Base-by-base conservation (phyloP, 2,888 invertebrate species). In the Tortrix viridana region DNA sequence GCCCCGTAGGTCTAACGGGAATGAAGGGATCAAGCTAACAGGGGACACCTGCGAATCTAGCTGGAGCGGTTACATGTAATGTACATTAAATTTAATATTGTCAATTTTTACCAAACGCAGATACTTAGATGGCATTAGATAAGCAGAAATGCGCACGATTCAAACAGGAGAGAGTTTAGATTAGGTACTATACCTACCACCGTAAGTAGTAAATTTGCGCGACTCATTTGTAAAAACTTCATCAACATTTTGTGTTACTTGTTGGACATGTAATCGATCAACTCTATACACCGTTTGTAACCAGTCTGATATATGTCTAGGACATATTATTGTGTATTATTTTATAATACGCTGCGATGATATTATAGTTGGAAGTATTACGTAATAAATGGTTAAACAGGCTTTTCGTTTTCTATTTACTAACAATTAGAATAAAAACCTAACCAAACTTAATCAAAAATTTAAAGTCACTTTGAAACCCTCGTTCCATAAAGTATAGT, bases 161-260 rank as follows among this genome's bases (percentile, higher is more conserved):
- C 44, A 53, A 53, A 22, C 50, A 44, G 32, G 6, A 41, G 54
- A 48, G 26, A 26, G 46, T n/a, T n/a, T n/a, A n/a, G n/a, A n/a
- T n/a, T n/a, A n/a, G n/a, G n/a, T n/a, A n/a, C n/a, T n/a, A n/a
- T n/a, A n/a, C n/a, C n/a, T n/a, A 23, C 41, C 26, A 26, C 19
- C 48, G 55, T 55, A 44, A 43, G 14, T 49, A 38, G 55, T 56
- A 61, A 47, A 43, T 26, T 9, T 37, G 19, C 52, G 47, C 41
- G 6, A 26, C 53, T 57, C 63, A 63, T 63, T 53, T 63, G 63
- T 63, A 63, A 47, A 63, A 63, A 63, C 47, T 32, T 58, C 63
- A 58, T 53, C 18, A 5, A 47, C 41, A 58, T 53, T 38, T 50
- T 48, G 32, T 63, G 26, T 52, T 46, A 47, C 26, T 53, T 32